Evolutionary conservation across 2,113 vertebrate species (phyloP).

Genomic region (Noturus placidus): DNA sequence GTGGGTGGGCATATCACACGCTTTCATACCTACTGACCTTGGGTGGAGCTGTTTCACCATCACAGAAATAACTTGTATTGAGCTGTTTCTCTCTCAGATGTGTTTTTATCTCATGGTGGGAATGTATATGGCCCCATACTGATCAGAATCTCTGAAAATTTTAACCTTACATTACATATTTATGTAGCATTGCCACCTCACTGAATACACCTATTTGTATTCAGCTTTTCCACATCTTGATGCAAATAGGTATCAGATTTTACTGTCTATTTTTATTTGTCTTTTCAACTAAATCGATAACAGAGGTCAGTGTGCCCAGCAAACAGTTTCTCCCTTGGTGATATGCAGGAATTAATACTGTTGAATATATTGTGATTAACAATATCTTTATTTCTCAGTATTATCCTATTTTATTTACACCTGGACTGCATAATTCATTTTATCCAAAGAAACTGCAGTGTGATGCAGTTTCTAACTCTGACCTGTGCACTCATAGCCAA

Average conservation of each 20-base stretch:
- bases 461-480: constrained; percentile 64
- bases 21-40: constrained; percentile 29
- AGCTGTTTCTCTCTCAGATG: not conserved
- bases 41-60: constrained; percentile 53
- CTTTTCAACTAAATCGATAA: not conserved
- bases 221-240: not conserved
- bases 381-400: not conserved
- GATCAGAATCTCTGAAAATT: not conserved
- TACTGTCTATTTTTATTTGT: not conserved
- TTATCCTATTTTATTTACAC: not conserved
- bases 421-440: constrained; percentile 46
- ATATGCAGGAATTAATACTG: not conserved
- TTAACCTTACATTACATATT: not conserved
- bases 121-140: not conserved
- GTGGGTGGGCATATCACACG: not conserved
- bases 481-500: constrained; percentile 68
- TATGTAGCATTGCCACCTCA: no score
- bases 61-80: not conserved
- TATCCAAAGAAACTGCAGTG: constrained; percentile 41
- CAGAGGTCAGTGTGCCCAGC: not conserved
- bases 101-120: not conserved
- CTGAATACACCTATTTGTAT: not conserved
- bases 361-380: not conserved
- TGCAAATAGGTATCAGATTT: not conserved
- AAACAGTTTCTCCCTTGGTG: not conserved